Percentiles rank a stretch among this genome's conserved stretches.
Evolutionary conservation across 2,113 vertebrate species (phyloP).

Genomic region (Orthonyx spaldingii): DNA sequence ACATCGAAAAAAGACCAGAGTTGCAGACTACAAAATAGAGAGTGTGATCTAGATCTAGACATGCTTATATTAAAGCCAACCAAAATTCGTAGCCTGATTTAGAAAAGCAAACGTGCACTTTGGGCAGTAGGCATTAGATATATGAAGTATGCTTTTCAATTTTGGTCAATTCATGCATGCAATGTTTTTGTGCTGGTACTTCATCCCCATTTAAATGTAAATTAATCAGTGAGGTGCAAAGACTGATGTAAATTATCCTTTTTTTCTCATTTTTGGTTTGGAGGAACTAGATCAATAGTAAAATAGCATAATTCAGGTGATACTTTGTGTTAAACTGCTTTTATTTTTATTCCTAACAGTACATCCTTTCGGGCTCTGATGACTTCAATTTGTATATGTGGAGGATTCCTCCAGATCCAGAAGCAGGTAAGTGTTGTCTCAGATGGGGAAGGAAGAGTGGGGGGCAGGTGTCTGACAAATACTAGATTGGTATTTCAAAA

Average conservation of each 20-base stretch:
- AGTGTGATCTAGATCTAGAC: neutral
- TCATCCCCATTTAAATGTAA: neutral
- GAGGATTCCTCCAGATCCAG: slow-evolving; percentile 95
- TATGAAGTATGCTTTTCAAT: neutral
- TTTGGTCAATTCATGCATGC: neutral
- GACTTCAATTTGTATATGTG: slow-evolving; percentile 99
- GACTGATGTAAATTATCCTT: neutral
- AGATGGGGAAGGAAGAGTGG: neutral
- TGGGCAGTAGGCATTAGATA: neutral
- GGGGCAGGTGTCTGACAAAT: neutral
- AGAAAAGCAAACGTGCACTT: neutral
- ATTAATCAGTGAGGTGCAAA: neutral
- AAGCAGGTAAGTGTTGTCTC: slow-evolving; percentile 80
- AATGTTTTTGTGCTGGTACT: neutral
- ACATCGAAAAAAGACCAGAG: neutral
- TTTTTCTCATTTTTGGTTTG: neutral
- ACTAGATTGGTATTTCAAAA: neutral
- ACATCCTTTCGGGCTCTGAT: slow-evolving; percentile 96
- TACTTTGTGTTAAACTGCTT: slow-evolving; percentile 4
- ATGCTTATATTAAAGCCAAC: neutral
- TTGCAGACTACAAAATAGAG: neutral
- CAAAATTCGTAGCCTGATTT: neutral
- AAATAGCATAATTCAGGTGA: neutral
- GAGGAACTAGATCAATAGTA: neutral
- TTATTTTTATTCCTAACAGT: slow-evolving; percentile 76